Conservation (phyloP, 2,888 invertebrate species). For the Rotaria magnacalcarata region DNA sequence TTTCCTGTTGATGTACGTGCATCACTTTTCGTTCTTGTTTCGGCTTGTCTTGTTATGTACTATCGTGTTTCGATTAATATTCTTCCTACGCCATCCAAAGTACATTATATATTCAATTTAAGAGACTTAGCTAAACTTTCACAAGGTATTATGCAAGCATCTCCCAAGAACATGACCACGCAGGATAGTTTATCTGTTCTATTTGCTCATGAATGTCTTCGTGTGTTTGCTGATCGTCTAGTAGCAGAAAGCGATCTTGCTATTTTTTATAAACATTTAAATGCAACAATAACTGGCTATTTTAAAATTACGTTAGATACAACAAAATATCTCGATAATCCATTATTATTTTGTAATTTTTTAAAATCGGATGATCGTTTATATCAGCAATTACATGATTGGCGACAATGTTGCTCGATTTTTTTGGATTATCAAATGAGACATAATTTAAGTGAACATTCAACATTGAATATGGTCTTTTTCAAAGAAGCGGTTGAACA, state of each 20-base stretch:
- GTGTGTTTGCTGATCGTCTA: slow-evolving; percentile 58
- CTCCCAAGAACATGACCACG: slow-evolving; percentile 54
- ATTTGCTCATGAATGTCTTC: slow-evolving; percentile 57
- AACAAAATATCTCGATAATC: slow-evolving; percentile 48
- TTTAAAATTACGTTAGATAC: slow-evolving; percentile 54
- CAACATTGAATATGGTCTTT: slow-evolving; percentile 55
- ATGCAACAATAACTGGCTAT: slow-evolving; percentile 56
- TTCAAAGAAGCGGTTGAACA: slow-evolving; percentile 59
- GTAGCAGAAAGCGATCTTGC: slow-evolving; percentile 52
- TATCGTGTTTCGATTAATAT: slow-evolving; percentile 56
- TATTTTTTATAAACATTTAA: slow-evolving; percentile 54
- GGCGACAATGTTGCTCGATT: slow-evolving; percentile 52
- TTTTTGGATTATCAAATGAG: slow-evolving; percentile 58
- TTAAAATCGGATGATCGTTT: slow-evolving; percentile 52
- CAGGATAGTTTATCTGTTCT: slow-evolving; percentile 56
- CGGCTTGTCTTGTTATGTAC: slow-evolving; percentile 57
- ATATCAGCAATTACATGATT: slow-evolving; percentile 56
- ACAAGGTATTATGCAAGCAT: slow-evolving; percentile 56
- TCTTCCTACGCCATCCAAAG: slow-evolving; percentile 58
- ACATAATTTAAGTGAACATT: slow-evolving; percentile 49
- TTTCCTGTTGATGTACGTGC: slow-evolving; percentile 57
- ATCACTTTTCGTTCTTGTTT: slow-evolving; percentile 54
- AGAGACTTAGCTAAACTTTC: slow-evolving; percentile 58
- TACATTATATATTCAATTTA: slow-evolving; percentile 60
- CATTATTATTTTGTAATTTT: slow-evolving; percentile 57